Conservation (phyloP, 2,888 invertebrate genomes). For the Molanna angustata region DNA sequence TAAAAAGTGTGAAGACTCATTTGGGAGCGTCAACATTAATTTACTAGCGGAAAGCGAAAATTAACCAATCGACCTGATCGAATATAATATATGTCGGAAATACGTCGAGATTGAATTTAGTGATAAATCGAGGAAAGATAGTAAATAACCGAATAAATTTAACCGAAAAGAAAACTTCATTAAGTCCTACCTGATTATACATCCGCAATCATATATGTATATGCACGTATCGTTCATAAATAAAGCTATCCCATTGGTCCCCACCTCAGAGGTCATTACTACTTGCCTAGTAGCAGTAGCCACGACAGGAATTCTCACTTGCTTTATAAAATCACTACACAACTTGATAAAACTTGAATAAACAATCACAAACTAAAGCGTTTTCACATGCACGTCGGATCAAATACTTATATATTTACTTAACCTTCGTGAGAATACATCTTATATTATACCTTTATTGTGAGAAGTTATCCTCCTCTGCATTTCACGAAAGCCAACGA, state of each 20-base stretch:
- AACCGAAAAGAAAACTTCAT: neutral
- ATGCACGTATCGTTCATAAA: slow-evolving; percentile 21
- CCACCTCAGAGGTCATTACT: slow-evolving; percentile 28
- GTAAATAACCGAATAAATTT: no score
- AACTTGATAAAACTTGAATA: slow-evolving; percentile 8
- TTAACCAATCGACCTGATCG: no score
- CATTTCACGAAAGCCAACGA: slow-evolving; percentile 45
- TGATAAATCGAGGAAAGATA: no score
- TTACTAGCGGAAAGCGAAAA: no score
- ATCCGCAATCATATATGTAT: slow-evolving; percentile 17
- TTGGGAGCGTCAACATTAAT: no score
- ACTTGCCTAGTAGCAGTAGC: slow-evolving; percentile 18
- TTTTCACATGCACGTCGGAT: slow-evolving; percentile 41
- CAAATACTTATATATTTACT: slow-evolving; percentile 34
- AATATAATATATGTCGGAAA: no score
- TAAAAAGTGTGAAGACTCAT: no score
- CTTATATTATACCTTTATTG: slow-evolving; percentile 47
- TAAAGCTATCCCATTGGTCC: slow-evolving; percentile 22
- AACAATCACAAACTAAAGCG: slow-evolving; percentile 11
- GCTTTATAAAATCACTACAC: slow-evolving; percentile 16
- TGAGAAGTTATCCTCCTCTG: slow-evolving; percentile 54
- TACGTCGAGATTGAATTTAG: no score
- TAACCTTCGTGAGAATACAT: slow-evolving; percentile 35
- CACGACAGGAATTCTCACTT: slow-evolving; percentile 20
- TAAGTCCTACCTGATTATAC: slow-evolving; percentile 14